Percentiles rank a stretch among this genome's conserved stretches.
These are phyloP conservation scores for Pteruthius melanotis DNA, from an alignment of 2,113 vertebrate genomes.

Conservation along the genomic window DNA sequence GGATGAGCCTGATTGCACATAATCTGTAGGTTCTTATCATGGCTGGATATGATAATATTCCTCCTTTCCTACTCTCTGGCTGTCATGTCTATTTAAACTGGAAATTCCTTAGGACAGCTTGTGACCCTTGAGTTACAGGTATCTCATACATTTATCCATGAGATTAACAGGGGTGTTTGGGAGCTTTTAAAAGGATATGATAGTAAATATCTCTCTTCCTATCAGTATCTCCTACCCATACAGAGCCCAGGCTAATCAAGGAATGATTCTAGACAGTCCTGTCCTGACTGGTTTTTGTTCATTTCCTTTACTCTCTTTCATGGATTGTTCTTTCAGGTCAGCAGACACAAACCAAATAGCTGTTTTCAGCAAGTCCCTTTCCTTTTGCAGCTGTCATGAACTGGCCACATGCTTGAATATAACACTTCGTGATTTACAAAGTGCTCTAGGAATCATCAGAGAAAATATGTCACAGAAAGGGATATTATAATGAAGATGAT, in stretches of 20 bases:
- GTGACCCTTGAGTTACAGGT: background rate
- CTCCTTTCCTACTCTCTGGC: background rate
- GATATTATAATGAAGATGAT: background rate
- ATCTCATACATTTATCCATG: background rate
- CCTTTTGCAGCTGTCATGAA: background rate
- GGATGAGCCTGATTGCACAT: background rate
- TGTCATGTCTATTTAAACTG: background rate
- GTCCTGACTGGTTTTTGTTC: background rate
- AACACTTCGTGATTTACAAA: background rate
- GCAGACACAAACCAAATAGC: background rate
- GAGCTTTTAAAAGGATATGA: background rate
- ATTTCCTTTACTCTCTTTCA: background rate
- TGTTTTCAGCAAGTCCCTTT: background rate
- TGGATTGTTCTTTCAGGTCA: background rate
- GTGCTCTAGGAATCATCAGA: background rate
- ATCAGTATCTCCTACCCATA: background rate
- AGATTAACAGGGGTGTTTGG: background rate
- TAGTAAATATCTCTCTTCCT: background rate
- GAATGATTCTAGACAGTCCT: background rate
- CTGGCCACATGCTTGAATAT: background rate
- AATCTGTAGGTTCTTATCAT: background rate
- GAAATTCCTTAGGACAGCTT: background rate
- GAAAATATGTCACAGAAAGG: background rate
- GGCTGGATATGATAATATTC: background rate
- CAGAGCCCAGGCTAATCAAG: background rate